These are phyloP conservation scores for Norana najaformis DNA, from an alignment of 2,888 invertebrate species.

Conservation along the genomic window DNA sequence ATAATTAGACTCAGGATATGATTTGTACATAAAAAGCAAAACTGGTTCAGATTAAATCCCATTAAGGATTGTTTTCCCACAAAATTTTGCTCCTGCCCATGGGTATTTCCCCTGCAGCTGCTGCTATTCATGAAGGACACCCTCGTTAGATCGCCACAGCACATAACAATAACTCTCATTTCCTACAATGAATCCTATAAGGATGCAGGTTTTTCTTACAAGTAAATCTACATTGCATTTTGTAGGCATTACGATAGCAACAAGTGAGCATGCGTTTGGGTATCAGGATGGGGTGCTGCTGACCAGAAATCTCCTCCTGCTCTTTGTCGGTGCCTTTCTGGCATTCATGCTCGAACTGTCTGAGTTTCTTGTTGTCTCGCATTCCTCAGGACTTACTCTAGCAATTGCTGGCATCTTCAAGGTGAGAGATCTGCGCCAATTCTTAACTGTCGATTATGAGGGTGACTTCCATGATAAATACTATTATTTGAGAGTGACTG, in stretches of 20 bases:
- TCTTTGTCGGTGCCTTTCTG: slow-evolving; percentile 56
- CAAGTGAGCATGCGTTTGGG: slow-evolving; percentile 65
- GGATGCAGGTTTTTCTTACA: background rate
- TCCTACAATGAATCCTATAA: no score
- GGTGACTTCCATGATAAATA: background rate
- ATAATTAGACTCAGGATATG: no score
- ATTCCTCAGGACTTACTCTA: slow-evolving; percentile 92
- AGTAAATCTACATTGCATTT: background rate
- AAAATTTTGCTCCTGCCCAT: no score
- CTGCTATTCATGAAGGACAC: no score
- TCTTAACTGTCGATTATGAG: background rate
- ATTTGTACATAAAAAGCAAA: no score
- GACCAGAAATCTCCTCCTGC: slow-evolving; percentile 59
- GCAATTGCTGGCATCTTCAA: slow-evolving; percentile 95
- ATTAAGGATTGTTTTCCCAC: no score
- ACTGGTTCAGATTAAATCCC: no score
- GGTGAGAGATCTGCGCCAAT: slow-evolving; percentile 66
- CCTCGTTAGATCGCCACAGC: background rate
- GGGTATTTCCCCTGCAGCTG: no score
- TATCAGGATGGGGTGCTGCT: slow-evolving; percentile 59
- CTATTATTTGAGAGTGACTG: background rate
- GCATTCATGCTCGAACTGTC: slow-evolving; percentile 70
- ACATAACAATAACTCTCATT: background rate
- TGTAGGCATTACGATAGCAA: slow-evolving; percentile 65
- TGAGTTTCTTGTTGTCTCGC: slow-evolving; percentile 88